Conservation (phyloP, 2,888 invertebrate species). For the Cataglyphis livida region DNA sequence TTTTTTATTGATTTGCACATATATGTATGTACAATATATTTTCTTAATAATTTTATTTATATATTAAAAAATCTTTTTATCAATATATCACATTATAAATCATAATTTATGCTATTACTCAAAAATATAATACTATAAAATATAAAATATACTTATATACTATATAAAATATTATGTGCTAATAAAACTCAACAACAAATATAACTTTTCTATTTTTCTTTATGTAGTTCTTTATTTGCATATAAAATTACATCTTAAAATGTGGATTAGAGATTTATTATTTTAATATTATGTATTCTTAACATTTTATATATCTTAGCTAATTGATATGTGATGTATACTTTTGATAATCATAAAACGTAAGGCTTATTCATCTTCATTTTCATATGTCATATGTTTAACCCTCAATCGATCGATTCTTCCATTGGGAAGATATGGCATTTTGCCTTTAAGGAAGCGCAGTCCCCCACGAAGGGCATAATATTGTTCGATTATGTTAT, state of each 20-base stretch:
- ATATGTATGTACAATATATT: not conserved
- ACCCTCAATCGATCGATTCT: not conserved
- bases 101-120: not conserved
- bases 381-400: not conserved
- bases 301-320: not conserved
- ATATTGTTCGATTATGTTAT: not conserved
- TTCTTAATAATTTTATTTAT: not conserved
- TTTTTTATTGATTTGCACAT: not conserved
- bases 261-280: too few relatives aligned
- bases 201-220: too few relatives aligned
- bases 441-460: not conserved
- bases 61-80: not conserved
- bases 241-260: too few relatives aligned
- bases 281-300: too few relatives aligned
- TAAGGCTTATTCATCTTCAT: not conserved
- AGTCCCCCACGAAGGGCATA: not conserved
- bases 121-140: too few relatives aligned
- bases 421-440: constrained; percentile 31
- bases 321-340: not conserved
- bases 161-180: too few relatives aligned
- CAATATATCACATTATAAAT: not conserved
- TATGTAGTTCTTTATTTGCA: too few relatives aligned
- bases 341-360: not conserved
- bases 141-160: too few relatives aligned
- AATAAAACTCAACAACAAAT: too few relatives aligned